Conservation (phyloP, 2,888 invertebrate genomes). For the Chironomus riparius region DNA sequence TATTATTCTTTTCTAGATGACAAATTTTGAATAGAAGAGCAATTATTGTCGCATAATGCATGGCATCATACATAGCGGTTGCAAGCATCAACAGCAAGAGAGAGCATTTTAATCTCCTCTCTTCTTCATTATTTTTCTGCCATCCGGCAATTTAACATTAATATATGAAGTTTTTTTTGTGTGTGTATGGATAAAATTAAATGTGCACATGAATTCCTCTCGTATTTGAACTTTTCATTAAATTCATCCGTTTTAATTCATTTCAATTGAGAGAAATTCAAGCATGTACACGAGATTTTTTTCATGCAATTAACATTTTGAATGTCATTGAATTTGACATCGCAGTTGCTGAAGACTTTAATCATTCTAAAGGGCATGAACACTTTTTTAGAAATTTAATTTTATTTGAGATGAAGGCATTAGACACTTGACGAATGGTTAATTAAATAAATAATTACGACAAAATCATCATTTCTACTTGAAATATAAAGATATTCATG, state of each 20-base stretch:
- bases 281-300: neutral
- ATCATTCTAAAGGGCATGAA: neutral
- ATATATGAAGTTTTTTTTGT: neutral
- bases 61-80: neutral
- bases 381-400: neutral
- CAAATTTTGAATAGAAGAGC: constrained; percentile 16
- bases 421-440: neutral
- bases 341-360: neutral
- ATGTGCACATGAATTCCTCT: neutral
- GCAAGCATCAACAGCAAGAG: too few species aligned
- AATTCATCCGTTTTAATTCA: neutral
- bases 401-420: too few species aligned
- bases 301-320: too few species aligned
- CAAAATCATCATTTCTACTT: neutral
- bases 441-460: neutral
- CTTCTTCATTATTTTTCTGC: constrained; percentile 2
- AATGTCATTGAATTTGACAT: too few species aligned
- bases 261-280: neutral
- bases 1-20: neutral
- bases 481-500: too few species aligned
- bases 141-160: neutral
- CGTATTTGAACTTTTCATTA: constrained; percentile 2
- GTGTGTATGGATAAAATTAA: neutral
- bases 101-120: constrained; percentile 2
- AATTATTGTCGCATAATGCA: constrained; percentile 2